A percentile compares a stretch with the other conserved stretches of the same genome.
These are phyloP conservation scores for Diplogasteroides magnus DNA, from an alignment of 1,140 invertebrate species.

Conservation along the genomic window DNA sequence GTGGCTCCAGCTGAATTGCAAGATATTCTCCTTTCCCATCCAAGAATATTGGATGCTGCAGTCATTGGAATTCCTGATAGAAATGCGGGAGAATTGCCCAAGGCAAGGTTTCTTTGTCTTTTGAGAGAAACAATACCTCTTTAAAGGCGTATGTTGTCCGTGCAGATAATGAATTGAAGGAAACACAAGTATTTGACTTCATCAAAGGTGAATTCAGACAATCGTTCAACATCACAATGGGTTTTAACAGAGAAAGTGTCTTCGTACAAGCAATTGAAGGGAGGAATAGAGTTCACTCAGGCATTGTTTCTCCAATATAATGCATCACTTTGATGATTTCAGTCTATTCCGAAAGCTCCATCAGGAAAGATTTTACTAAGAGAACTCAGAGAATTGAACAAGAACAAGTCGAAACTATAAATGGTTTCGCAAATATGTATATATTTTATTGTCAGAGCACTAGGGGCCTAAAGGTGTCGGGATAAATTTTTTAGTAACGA, in stretches of 20 bases:
- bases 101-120: conserved; percentile 68
- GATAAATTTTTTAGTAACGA: no score
- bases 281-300: background rate
- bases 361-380: background rate
- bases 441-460: no score
- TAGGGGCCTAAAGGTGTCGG: no score
- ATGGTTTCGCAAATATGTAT: no score
- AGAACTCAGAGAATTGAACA: background rate
- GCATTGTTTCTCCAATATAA: no score
- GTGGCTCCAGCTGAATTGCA: conserved; percentile 80
- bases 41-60: conserved; percentile 70
- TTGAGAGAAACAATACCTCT: conserved; percentile 1
- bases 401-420: background rate
- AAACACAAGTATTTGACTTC: background rate
- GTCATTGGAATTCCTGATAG: conserved; percentile 73
- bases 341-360: background rate
- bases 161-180: background rate
- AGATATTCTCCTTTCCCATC: conserved; percentile 68
- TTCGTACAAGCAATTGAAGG: background rate
- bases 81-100: conserved; percentile 69
- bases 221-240: no score
- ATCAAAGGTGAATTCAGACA: background rate
- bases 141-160: background rate
- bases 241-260: background rate
- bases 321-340: no score